Evolutionary conservation across 2,888 invertebrate genomes (phyloP), one percentile per base, ranked within the genome.

Genomic region (Mesorhabditis sp.): DNA sequence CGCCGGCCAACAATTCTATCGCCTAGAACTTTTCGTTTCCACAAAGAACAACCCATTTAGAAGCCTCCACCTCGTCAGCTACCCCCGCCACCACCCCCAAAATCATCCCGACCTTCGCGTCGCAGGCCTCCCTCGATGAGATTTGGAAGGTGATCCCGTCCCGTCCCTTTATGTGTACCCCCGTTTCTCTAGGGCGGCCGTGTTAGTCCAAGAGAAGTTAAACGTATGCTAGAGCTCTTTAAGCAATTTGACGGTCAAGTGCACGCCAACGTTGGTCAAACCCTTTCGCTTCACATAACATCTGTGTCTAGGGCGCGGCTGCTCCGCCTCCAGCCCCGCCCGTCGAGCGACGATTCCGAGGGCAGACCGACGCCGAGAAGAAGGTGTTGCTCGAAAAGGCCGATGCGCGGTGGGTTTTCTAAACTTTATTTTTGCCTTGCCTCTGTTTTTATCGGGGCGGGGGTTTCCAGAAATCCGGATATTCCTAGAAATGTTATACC

Each of bases 341-440:
- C 4, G 45, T 42, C 4, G 65, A 28, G 13, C 62, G 58, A n/a
- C 71, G 69, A 61, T 78, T 78, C 72, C 66, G 78, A 6, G 67
- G 72, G 4, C 78, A 78, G 65, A 78, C 68, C 15, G 65, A 44
- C 13, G 70, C 72, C 5, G 78, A 78, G 66, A 43, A 76, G 6
- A 70, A 67, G 41, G 72, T 70, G 4, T 72, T 78, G 63, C 68
- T 78, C n/a, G 74, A 75, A 44, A 78, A 78, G 50, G 78, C 78
- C 4, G 69, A 67, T 6, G 45, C 71, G 43, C 76, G 76, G 68
- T 73, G 69, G 44, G 68, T n/a, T 7, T 63, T 42, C 10, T 42
- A 43, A 28, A 64, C 66, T 13, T 41, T 45, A 42, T 43, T 43
- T 66, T 66, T 43, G 66, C 45, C 2, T 41, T 15, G 15, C 15